Conservation (phyloP, 2,113 vertebrate species). For the Toxostoma redivivum region DNA sequence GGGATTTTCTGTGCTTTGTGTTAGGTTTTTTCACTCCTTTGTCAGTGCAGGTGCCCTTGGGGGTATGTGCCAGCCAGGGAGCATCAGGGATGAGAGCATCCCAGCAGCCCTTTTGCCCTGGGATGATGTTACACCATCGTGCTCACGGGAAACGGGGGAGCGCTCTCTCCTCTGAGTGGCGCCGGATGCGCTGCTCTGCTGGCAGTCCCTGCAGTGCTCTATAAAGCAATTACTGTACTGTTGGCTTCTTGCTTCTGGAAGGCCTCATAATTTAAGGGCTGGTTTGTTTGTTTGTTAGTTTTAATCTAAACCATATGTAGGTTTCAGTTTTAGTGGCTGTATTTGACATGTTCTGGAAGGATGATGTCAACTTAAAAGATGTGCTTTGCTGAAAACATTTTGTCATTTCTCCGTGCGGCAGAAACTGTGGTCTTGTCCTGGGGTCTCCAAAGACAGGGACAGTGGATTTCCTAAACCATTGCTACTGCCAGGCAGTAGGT, state of each 20-base stretch:
- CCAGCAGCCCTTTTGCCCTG: background rate
- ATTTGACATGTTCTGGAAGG: background rate
- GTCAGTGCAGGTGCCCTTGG: background rate
- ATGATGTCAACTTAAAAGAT: background rate
- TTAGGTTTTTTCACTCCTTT: background rate
- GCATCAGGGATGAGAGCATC: background rate
- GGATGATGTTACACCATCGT: fast-evolving
- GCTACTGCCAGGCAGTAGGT: background rate
- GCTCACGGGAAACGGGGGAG: fast-evolving
- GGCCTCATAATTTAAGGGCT: constrained; percentile 4
- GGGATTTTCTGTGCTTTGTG: background rate
- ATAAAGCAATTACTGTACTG: background rate
- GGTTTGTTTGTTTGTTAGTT: constrained; percentile 36
- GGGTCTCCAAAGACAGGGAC: background rate
- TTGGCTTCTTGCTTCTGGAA: constrained; percentile 13
- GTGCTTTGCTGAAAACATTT: background rate
- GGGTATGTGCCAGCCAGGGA: background rate
- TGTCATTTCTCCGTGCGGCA: background rate
- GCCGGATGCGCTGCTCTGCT: background rate
- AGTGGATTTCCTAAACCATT: background rate
- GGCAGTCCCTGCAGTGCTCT: background rate
- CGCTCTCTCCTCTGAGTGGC: background rate
- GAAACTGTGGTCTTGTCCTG: background rate
- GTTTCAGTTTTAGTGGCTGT: background rate
- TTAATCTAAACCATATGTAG: constrained; percentile 23